Evolutionary conservation across 1,140 invertebrate species (phyloP).

Genomic region (Orchestia grillus): DNA sequence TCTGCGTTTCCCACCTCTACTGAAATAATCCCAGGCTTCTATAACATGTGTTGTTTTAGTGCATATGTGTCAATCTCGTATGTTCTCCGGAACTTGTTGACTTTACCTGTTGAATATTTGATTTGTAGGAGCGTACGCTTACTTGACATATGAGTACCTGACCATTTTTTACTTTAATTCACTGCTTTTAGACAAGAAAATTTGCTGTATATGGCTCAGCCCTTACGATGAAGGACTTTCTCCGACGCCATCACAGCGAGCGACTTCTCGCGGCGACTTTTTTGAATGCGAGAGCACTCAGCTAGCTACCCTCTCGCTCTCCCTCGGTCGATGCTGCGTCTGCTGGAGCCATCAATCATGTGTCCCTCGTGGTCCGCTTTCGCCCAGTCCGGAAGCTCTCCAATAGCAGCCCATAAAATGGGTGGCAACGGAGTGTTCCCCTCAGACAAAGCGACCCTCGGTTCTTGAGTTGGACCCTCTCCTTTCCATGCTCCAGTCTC

Average conservation of each 20-base stretch:
- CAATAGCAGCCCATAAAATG: conserved; percentile 38
- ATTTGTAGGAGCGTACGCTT: not conserved
- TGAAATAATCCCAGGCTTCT: too few relatives aligned
- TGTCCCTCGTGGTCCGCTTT: conserved; percentile 24
- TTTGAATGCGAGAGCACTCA: not conserved
- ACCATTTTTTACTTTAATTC: not conserved
- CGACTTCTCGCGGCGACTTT: not conserved
- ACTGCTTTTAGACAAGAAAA: not conserved
- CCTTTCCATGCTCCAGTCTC: not conserved
- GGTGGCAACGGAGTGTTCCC: not conserved
- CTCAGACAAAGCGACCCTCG: not conserved
- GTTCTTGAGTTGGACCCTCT: not conserved
- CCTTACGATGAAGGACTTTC: not conserved
- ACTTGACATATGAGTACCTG: not conserved
- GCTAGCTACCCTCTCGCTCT: not conserved
- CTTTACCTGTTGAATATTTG: not conserved
- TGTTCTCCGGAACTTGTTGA: not conserved
- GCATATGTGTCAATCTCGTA: too few relatives aligned
- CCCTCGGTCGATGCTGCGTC: not conserved
- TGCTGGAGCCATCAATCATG: conserved; percentile 19
- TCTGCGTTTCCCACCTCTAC: too few relatives aligned
- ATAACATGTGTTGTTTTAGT: too few relatives aligned
- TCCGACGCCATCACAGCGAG: not conserved
- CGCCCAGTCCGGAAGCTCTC: conserved; percentile 21
- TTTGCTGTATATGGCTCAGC: not conserved